These are phyloP conservation scores for Oceanites oceanicus DNA, from an alignment of 2,113 vertebrate genomes.

Conservation along the genomic window DNA sequence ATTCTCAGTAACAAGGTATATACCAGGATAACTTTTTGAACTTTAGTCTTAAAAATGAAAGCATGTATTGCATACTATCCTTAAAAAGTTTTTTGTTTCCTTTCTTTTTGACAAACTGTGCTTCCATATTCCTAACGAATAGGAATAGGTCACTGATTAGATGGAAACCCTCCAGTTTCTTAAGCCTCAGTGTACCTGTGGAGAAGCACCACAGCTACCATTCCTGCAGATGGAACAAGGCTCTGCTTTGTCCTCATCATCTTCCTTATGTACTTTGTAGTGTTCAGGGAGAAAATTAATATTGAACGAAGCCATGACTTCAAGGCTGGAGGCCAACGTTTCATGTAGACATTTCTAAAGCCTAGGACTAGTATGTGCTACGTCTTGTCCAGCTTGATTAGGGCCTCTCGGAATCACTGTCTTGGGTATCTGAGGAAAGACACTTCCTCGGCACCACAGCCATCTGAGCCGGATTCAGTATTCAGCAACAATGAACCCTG, in stretches of 20 bases:
- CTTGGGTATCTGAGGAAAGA: background rate
- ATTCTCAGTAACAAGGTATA: background rate
- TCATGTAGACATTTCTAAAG: background rate
- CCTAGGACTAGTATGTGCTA: background rate
- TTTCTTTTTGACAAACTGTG: background rate
- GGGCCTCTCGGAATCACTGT: background rate
- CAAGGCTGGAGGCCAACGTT: background rate
- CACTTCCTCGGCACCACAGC: background rate
- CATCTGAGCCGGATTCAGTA: background rate
- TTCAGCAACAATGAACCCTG: background rate
- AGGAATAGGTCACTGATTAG: background rate
- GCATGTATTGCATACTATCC: background rate
- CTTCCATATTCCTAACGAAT: background rate
- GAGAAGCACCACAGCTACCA: background rate
- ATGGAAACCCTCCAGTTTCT: background rate
- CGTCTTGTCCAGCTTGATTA: background rate
- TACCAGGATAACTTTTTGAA: background rate
- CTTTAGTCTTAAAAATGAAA: background rate
- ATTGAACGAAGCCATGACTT: background rate
- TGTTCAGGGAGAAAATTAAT: background rate
- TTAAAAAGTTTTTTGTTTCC: background rate
- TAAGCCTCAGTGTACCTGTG: background rate
- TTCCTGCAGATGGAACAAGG: background rate
- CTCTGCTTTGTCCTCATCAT: background rate
- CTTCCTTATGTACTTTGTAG: background rate